Evolutionary conservation across 2,888 invertebrate species (phyloP).

Genomic region (Drosophila nr. perissopoda): DNA sequence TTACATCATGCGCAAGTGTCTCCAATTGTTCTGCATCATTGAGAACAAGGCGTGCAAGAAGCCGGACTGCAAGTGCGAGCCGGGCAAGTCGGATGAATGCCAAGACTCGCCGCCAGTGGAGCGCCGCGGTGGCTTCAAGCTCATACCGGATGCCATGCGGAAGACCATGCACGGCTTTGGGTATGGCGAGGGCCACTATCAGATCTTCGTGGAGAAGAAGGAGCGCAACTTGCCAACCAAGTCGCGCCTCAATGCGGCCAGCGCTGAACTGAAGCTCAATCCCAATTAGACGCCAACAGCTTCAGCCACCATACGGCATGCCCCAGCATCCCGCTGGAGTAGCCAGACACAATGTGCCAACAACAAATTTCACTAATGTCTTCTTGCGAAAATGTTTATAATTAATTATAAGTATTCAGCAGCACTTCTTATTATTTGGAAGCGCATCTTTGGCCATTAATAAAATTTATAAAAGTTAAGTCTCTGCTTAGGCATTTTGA

Average conservation of each 20-base stretch:
- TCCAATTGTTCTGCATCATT: slow-evolving; percentile 76
- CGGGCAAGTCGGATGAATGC: slow-evolving; percentile 17
- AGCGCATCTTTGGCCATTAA: slow-evolving; percentile 69
- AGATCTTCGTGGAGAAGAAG: slow-evolving; percentile 81
- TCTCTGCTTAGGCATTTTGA: slow-evolving; percentile 43
- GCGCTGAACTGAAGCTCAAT: slow-evolving; percentile 79
- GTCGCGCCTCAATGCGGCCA: slow-evolving; percentile 75
- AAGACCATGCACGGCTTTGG: slow-evolving; percentile 76
- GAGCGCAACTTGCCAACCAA: slow-evolving; percentile 77
- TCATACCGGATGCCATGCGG: slow-evolving; percentile 72
- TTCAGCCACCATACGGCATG: not conserved
- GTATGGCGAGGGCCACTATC: slow-evolving; percentile 81
- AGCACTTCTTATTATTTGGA: slow-evolving; percentile 41
- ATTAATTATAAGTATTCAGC: slow-evolving; percentile 47
- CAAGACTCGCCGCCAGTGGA: slow-evolving; percentile 43
- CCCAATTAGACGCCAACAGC: slow-evolving; percentile 63
- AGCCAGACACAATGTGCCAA: slow-evolving; percentile 58
- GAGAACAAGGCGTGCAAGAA: slow-evolving; percentile 65
- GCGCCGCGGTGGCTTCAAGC: slow-evolving; percentile 60
- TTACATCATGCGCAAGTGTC: slow-evolving; percentile 72
- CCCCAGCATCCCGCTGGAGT: not conserved
- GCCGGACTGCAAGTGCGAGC: slow-evolving; percentile 48
- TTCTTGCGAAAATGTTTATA: slow-evolving; percentile 48
- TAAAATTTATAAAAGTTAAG: slow-evolving; percentile 68
- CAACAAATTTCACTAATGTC: slow-evolving; percentile 45